These are phyloP conservation scores for Polydrusus cervinus DNA, from an alignment of 2,888 invertebrate species.

Conservation along the genomic window DNA sequence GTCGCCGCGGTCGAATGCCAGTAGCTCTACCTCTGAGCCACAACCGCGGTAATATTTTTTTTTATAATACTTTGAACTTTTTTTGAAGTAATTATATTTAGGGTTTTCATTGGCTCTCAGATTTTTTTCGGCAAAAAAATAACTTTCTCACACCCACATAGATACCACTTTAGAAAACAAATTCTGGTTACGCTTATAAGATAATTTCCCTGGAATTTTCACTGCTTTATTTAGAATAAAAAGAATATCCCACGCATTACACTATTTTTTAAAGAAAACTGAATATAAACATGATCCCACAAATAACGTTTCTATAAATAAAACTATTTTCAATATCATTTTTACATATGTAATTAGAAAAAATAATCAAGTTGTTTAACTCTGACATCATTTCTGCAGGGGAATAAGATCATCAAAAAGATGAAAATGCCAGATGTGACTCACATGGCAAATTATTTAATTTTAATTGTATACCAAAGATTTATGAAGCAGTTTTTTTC, in stretches of 20 bases:
- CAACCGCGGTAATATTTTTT: no score
- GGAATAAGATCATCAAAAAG: conserved; percentile 35
- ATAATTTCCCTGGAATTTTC: no score
- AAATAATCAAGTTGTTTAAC: neutral
- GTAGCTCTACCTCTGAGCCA: no score
- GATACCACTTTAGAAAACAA: no score
- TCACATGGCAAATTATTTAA: conserved; percentile 8
- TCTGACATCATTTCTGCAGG: conserved; percentile 37
- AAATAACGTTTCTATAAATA: neutral
- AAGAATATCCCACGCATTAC: neutral
- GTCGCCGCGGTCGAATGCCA: no score
- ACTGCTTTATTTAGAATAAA: neutral
- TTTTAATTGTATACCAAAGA: neutral
- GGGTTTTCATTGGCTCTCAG: no score
- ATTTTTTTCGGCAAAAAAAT: no score
- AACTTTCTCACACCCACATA: no score
- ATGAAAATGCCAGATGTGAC: conserved; percentile 27
- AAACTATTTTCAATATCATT: neutral
- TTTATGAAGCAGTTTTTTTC: neutral
- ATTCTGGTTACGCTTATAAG: no score
- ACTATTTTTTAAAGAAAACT: neutral
- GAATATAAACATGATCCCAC: neutral
- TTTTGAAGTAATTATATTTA: no score
- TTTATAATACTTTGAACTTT: no score
- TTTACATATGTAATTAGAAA: neutral